Evolutionary conservation across 2,888 invertebrate species (phyloP).

Genomic region (Tachina lurida): DNA sequence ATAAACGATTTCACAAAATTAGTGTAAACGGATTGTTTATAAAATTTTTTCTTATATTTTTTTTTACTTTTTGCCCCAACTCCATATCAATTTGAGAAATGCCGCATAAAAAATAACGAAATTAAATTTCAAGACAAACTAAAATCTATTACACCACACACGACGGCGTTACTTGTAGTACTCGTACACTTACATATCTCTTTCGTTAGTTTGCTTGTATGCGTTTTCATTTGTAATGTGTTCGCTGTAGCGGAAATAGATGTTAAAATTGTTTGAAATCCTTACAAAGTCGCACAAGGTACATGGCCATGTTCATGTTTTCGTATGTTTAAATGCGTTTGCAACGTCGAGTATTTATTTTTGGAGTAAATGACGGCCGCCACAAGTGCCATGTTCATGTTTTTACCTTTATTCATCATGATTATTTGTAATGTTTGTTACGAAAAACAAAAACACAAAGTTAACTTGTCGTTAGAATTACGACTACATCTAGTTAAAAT

Average conservation of each 20-base stretch:
- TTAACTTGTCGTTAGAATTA: constrained; percentile 51
- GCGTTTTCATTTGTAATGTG: constrained; percentile 38
- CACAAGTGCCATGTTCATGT: constrained; percentile 64
- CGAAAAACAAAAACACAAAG: not conserved
- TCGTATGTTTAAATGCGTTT: constrained; percentile 23
- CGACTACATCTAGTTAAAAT: constrained; percentile 7
- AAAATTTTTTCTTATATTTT: constrained; percentile 16
- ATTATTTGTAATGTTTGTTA: constrained; percentile 2
- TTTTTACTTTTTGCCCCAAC: constrained; percentile 13
- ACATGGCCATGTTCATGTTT: constrained; percentile 43
- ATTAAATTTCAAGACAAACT: constrained; percentile 47
- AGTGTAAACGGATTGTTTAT: constrained; percentile 37
- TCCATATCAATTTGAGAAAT: constrained; percentile 23
- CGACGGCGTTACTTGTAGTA: constrained; percentile 38
- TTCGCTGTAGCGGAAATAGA: constrained; percentile 64
- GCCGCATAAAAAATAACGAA: constrained; percentile 15
- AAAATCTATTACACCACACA: constrained; percentile 67
- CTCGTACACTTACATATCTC: not conserved
- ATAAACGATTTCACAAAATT: constrained; percentile 1
- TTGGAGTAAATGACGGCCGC: constrained; percentile 59
- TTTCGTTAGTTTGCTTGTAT: constrained; percentile 11
- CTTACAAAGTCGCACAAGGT: constrained; percentile 26
- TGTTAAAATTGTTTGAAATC: constrained; percentile 68
- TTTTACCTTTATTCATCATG: constrained; percentile 22
- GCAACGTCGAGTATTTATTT: constrained; percentile 17